Evolutionary conservation across 1,140 invertebrate genomes (phyloP).

Genomic region (Portunus trituberculatus): DNA sequence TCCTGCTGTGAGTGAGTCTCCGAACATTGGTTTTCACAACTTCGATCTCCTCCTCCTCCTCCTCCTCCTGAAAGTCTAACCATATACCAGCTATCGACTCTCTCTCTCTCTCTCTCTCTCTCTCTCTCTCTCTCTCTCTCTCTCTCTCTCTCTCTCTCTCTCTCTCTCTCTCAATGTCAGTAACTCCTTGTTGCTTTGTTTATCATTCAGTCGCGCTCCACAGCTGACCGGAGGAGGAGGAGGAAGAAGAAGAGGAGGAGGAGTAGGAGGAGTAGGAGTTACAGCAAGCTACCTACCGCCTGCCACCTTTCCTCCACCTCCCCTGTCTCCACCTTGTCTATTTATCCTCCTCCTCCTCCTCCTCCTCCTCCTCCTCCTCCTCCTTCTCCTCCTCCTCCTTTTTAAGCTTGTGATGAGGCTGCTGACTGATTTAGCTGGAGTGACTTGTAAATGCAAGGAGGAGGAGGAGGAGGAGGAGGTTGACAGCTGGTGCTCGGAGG

Average conservation of each 20-base stretch:
- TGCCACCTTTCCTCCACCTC: background rate
- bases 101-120: too few species aligned
- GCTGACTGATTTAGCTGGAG: background rate
- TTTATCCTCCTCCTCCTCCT: background rate
- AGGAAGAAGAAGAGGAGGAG: background rate
- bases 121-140: too few species aligned
- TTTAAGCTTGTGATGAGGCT: background rate
- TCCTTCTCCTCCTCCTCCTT: conserved; percentile 17
- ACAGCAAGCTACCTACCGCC: background rate
- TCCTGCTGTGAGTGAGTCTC: too few species aligned
- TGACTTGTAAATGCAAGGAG: background rate
- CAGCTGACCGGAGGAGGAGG: background rate
- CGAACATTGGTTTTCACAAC: too few species aligned
- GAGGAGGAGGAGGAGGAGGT: background rate
- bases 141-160: too few species aligned
- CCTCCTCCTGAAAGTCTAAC: too few species aligned
- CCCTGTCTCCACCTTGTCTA: too few species aligned
- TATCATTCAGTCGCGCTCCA: conserved; percentile 6
- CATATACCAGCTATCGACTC: too few species aligned
- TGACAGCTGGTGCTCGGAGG: background rate
- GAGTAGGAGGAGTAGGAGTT: background rate
- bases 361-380: conserved; percentile 4
- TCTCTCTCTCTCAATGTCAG: background rate
- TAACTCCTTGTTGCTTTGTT: background rate
- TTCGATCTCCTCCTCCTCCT: too few species aligned